Conservation (phyloP, 2,888 invertebrate species). For the Laothoe populi region DNA sequence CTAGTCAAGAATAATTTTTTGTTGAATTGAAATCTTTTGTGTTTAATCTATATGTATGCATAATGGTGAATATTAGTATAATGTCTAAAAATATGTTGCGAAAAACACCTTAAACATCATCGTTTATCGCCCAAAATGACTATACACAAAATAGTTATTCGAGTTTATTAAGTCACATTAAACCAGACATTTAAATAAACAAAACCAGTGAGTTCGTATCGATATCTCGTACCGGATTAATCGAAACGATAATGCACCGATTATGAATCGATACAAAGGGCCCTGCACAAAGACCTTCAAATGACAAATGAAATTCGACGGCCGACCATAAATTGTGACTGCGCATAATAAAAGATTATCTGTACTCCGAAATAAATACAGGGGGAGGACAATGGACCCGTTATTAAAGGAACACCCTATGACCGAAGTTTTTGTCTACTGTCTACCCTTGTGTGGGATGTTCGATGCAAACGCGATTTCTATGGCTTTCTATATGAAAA, state of each 20-base stretch:
- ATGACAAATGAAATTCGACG: slow-evolving; percentile 79
- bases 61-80: too few relatives aligned
- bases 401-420: slow-evolving; percentile 68
- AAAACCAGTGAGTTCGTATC: background rate
- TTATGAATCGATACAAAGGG: slow-evolving; percentile 39
- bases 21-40: too few relatives aligned
- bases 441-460: slow-evolving; percentile 25
- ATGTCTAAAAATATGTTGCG: too few relatives aligned
- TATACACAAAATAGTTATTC: background rate
- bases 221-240: slow-evolving; percentile 19
- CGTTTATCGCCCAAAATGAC: background rate
- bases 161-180: background rate
- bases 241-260: slow-evolving; percentile 31
- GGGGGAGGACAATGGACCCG: slow-evolving; percentile 75
- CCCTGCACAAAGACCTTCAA: slow-evolving; percentile 46
- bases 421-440: slow-evolving; percentile 24
- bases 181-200: background rate
- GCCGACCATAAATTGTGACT: slow-evolving; percentile 74
- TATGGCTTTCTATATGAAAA: background rate
- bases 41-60: too few relatives aligned
- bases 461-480: slow-evolving; percentile 9
- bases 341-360: slow-evolving; percentile 81
- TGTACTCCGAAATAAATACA: slow-evolving; percentile 74
- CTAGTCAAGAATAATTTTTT: too few relatives aligned
- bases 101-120: too few relatives aligned